Evolutionary conservation across 1,140 invertebrate species (phyloP).

Genomic region (Cataglyphis hispanica): DNA sequence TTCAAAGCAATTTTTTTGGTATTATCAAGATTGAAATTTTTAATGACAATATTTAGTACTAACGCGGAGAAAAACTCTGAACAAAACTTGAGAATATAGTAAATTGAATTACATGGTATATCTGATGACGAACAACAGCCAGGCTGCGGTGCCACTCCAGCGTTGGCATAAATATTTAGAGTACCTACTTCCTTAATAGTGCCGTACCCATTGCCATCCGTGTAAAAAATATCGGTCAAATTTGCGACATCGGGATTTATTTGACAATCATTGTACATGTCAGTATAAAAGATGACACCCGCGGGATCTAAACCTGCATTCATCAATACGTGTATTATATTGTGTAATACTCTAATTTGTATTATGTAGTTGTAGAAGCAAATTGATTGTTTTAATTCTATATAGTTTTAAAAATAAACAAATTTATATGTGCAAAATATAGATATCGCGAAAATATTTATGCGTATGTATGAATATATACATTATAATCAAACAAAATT

Average conservation of each 20-base stretch:
- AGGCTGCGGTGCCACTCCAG: background rate
- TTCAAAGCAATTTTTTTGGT: background rate
- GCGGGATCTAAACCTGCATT: conserved; percentile 8
- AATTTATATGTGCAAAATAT: too few relatives aligned
- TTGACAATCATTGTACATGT: background rate
- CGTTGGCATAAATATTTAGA: conserved; percentile 2
- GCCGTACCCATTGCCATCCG: background rate
- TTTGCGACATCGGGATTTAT: background rate
- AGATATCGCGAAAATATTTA: too few relatives aligned
- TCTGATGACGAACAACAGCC: background rate
- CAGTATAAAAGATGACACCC: background rate
- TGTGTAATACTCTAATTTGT: background rate
- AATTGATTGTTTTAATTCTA: too few relatives aligned
- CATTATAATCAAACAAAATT: too few relatives aligned
- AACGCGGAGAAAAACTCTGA: background rate
- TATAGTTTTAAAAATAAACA: too few relatives aligned
- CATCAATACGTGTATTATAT: background rate
- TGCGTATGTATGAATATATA: too few relatives aligned
- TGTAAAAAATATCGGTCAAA: conserved; percentile 1
- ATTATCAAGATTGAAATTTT: background rate
- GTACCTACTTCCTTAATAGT: background rate
- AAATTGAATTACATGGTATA: background rate
- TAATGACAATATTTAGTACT: too few relatives aligned
- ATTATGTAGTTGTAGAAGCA: background rate
- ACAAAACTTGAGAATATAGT: background rate